phyloP scores from a whole-genome alignment of 1,140 invertebrate genomes.

The Zophobas morio region DNA sequence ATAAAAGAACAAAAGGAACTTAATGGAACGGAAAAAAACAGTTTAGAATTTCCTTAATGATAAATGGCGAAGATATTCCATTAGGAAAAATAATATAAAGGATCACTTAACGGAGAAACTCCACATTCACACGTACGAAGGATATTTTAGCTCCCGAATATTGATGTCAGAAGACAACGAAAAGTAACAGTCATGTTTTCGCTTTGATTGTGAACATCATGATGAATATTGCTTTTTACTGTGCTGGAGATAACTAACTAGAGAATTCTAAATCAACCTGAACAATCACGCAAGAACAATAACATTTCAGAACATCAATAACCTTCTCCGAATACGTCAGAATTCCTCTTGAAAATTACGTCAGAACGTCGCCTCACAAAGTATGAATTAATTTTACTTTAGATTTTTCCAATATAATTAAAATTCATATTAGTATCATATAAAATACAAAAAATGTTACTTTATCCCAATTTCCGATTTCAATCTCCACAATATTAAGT shows the following conservation, averaged over 20 bases:
- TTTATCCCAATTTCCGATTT: neutral
- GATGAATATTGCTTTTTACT: conserved; percentile 15
- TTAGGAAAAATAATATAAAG: conserved; percentile 12
- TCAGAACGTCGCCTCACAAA: neutral
- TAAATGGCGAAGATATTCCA: conserved; percentile 30
- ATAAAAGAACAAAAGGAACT: conserved; percentile 32
- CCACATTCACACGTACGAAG: neutral
- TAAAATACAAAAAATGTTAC: too few relatives aligned
- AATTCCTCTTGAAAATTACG: neutral
- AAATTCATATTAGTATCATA: too few relatives aligned
- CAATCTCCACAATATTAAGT: neutral
- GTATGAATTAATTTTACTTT: neutral
- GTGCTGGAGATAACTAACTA: conserved; percentile 14
- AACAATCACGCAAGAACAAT: conserved; percentile 26
- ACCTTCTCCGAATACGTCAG: conserved; percentile 9
- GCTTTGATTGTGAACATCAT: neutral
- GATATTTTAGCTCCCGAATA: neutral
- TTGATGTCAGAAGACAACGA: conserved; percentile 1
- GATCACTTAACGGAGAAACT: conserved; percentile 4
- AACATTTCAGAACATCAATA: conserved; percentile 27
- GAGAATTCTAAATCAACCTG: conserved; percentile 26
- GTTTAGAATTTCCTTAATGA: conserved; percentile 36
- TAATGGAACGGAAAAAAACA: conserved; percentile 39
- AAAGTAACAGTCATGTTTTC: conserved; percentile 4
- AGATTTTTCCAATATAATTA: too few relatives aligned